phyloP scores from a whole-genome alignment of 2,888 invertebrate genomes.

The Bellardia pandia region DNA sequence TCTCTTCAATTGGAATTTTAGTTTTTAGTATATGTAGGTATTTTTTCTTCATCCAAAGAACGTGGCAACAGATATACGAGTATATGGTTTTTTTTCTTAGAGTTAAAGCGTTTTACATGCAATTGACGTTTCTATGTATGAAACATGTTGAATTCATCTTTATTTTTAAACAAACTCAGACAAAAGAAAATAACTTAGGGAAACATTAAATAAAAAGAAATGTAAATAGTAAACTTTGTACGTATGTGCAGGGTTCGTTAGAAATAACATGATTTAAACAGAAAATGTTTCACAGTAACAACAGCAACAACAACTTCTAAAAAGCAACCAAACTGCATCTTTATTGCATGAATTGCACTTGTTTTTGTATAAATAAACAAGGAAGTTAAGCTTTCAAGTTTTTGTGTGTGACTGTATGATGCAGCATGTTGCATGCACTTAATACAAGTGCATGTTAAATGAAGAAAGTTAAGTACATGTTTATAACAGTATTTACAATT shows the following conservation, averaged over 20 bases:
- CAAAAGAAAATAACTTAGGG: background rate
- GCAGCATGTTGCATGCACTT: conserved; percentile 9
- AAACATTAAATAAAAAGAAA: background rate
- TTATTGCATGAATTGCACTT: conserved; percentile 29
- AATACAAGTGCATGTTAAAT: conserved; percentile 48
- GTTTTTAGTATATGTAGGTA: conserved; percentile 2
- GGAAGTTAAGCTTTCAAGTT: conserved; percentile 36
- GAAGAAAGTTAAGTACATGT: conserved; percentile 42
- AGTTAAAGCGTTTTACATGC: conserved; percentile 42
- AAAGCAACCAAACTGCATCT: background rate
- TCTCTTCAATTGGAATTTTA: conserved; percentile 55
- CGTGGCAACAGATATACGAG: background rate
- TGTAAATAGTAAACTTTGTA: conserved; percentile 2
- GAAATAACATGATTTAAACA: conserved; percentile 25
- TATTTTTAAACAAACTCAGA: conserved; percentile 15
- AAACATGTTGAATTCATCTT: conserved; percentile 42
- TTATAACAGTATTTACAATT: conserved; percentile 20
- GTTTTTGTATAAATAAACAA: conserved; percentile 42
- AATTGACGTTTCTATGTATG: conserved; percentile 48
- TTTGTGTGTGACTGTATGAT: conserved; percentile 12
- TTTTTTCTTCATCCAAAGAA: background rate
- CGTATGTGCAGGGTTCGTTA: background rate
- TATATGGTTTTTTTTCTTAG: conserved; percentile 7
- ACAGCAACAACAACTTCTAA: background rate
- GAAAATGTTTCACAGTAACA: conserved; percentile 7